Base-by-base conservation (phyloP, 2,113 vertebrate genomes). In the Nothobranchius furzeri region DNA sequence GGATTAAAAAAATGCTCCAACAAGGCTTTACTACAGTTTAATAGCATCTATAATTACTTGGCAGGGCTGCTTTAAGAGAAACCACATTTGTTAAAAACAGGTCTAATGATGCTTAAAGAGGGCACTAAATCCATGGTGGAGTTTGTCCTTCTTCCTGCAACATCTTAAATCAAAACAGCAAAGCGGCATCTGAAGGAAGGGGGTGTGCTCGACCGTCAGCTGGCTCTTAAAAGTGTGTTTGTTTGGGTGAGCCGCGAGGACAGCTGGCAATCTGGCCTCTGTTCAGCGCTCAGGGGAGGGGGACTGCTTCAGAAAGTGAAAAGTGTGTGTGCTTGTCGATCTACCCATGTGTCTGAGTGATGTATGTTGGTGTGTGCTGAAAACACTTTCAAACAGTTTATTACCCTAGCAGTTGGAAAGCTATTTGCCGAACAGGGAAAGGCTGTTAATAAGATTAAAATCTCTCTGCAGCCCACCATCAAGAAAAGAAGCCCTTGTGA, bases 371-470 rank as follows among this genome's bases (percentile, higher is more conserved):
- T 12, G 75, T 78, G 72, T 62, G 62, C 51, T 70, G 75, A 74
- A 78, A 81, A 82, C 83, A 76, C 68, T 70, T 76, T 82, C 83
- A 83, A 88, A 85, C 82, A 90, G 85, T 90, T 91, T 85, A 91
- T 92, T 92, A 91, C 73, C 72, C 88, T 62, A 76, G 70, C 81
- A 79, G 87, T 90, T 87, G 85, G 90, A 90, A 92, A 87, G 77
- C 79, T 76, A 87, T 92, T 91, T 90, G 70, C 82, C 72, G 64
- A 88, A 83, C 83, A 78, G 87, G 47, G 79, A 67, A 79, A 58
- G 75, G 83, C 79, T 85, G 87, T 87, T 91, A 92, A 89, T 89
- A 86, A 91, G 88, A 91, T 90, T 88, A 88, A 82, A 87, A 87
- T 87, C 87, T 87, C 82, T n/a, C 60, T 4, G 80, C 72, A 70